These are phyloP conservation scores for Fregetta grallaria DNA, from an alignment of 2,113 vertebrate genomes.

Conservation along the genomic window DNA sequence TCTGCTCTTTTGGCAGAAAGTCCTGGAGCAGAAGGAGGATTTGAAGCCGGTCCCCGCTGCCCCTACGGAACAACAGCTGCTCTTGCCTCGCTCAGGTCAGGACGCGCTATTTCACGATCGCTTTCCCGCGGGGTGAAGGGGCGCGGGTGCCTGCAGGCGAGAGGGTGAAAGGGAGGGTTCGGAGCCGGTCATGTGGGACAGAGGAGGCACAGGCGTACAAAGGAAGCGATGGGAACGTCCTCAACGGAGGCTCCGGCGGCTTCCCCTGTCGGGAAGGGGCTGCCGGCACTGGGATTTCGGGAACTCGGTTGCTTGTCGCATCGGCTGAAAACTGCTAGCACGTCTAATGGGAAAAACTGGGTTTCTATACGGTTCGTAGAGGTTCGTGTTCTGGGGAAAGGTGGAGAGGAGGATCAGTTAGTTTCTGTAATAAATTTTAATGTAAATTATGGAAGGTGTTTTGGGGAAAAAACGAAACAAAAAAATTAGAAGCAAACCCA, in stretches of 20 bases:
- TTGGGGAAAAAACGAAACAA: background rate
- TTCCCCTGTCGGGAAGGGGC: background rate
- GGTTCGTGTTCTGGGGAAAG: background rate
- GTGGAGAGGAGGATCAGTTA: background rate
- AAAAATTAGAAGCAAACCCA: rapidly evolving
- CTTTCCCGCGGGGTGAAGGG: background rate
- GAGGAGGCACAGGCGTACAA: background rate
- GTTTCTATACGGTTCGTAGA: background rate
- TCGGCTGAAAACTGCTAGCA: background rate
- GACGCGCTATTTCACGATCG: background rate
- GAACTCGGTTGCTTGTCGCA: background rate
- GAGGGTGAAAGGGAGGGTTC: background rate
- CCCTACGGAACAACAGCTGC: background rate
- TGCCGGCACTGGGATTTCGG: background rate
- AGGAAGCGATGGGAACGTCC: conserved; percentile 1
- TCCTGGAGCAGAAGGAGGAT: conserved; percentile 35
- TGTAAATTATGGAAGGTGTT: background rate
- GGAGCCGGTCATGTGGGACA: background rate
- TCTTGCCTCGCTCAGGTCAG: conserved; percentile 10
- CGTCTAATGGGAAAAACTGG: rapidly evolving
- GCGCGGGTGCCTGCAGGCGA: background rate
- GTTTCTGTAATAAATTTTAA: background rate
- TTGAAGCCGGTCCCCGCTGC: background rate
- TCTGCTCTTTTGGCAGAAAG: background rate
- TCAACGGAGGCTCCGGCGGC: background rate